Evolutionary conservation across 2,113 vertebrate genomes (phyloP).

Genomic region (Formicarius rufipectus): DNA sequence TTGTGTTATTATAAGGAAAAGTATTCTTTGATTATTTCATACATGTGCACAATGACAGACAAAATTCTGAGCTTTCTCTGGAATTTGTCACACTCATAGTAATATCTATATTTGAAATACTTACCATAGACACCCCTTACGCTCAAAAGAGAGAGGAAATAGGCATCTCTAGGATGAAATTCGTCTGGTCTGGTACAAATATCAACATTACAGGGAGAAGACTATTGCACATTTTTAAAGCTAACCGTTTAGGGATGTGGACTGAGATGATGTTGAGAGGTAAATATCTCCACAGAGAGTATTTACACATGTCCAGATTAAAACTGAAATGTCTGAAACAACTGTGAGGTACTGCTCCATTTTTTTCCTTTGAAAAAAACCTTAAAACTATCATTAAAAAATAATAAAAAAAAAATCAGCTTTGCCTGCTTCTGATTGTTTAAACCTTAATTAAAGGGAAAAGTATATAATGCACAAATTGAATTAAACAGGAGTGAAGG

Average conservation of each 20-base stretch:
- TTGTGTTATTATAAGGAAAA: not conserved
- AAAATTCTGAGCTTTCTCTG: not conserved
- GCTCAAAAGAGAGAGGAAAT: not conserved
- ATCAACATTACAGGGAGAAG: not conserved
- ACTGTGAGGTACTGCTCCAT: accelerated
- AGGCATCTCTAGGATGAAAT: not conserved
- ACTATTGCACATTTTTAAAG: not conserved
- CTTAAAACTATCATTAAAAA: not conserved
- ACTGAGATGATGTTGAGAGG: not conserved
- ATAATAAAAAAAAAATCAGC: not conserved
- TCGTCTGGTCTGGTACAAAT: not conserved
- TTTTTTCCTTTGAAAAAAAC: not conserved
- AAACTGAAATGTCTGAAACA: not conserved
- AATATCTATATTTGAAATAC: not conserved
- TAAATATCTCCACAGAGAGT: not conserved
- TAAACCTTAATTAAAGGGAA: not conserved
- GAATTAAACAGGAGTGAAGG: not conserved
- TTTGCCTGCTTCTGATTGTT: not conserved
- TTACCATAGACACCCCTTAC: not conserved
- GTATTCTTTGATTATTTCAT: not conserved
- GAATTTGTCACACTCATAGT: not conserved
- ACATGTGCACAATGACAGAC: not conserved
- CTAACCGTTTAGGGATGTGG: not conserved
- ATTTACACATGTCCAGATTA: not conserved
- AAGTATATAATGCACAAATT: accelerated